Evolutionary conservation across 2,797 vertebrate genomes (phyloP).

Genomic region (Galago senegalensis): DNA sequence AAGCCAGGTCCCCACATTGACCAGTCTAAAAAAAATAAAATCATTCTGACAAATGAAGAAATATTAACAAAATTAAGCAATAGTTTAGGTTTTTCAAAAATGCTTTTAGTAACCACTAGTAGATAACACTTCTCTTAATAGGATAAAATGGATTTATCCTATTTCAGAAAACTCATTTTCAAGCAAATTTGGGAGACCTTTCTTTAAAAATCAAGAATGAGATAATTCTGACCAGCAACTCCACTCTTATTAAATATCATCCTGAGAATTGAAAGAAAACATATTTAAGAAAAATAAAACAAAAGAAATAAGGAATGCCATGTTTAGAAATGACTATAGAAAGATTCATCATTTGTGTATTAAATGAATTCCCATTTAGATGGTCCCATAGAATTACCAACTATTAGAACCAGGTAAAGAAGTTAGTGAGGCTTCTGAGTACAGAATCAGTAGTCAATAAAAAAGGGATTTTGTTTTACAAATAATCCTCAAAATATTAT

Average conservation of each 20-base stretch:
- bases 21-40: not conserved
- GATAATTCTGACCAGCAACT: not conserved
- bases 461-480: not conserved
- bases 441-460: not conserved
- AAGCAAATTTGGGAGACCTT: not conserved
- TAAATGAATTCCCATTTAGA: not conserved
- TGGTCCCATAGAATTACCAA: not conserved
- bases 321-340: not conserved
- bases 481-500: not conserved
- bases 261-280: not conserved
- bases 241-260: not conserved
- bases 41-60: not conserved
- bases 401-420: not conserved
- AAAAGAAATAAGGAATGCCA: not conserved
- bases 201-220: conserved; percentile 11
- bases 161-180: conserved; percentile 30
- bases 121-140: not conserved
- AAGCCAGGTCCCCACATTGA: not conserved
- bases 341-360: not conserved
- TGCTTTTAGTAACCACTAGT: not conserved
- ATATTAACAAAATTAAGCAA: not conserved
- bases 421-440: not conserved
- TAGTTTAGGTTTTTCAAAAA: not conserved
- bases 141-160: not conserved
- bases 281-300: not conserved